Conservation (phyloP, 1,140 invertebrate genomes). For the Spodoptera litura region DNA sequence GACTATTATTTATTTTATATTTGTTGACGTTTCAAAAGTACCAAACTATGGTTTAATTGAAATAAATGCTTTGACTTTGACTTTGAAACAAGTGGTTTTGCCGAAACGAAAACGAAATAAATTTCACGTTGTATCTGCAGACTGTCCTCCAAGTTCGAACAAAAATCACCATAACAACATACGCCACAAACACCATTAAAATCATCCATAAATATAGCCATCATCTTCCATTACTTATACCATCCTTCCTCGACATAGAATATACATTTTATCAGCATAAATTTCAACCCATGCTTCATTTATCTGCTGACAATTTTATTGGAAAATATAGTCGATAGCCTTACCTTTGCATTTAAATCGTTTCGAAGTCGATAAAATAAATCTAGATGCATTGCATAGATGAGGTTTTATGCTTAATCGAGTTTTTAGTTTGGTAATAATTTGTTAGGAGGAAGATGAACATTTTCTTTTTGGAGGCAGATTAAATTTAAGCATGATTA, state of each 20-base stretch:
- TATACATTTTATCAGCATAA: conserved; percentile 40
- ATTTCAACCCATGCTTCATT: conserved; percentile 26
- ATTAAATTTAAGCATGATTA: too few relatives aligned
- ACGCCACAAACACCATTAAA: neutral
- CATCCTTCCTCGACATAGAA: neutral
- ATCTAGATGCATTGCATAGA: conserved; percentile 1
- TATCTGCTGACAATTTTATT: conserved; percentile 65
- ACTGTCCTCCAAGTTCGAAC: neutral
- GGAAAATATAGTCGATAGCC: conserved; percentile 65
- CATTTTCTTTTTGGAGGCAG: too few relatives aligned
- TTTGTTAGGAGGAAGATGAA: too few relatives aligned
- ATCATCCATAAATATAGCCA: neutral
- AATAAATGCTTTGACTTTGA: too few relatives aligned
- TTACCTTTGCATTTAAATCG: conserved; percentile 76
- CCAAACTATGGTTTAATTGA: too few relatives aligned
- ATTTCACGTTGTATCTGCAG: too few relatives aligned
- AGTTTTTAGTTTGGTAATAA: too few relatives aligned
- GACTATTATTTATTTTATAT: too few relatives aligned
- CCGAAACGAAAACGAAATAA: too few relatives aligned
- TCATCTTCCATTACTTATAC: conserved; percentile 1
- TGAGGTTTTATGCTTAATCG: neutral
- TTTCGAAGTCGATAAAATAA: conserved; percentile 51
- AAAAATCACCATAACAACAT: neutral
- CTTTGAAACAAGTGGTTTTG: too few relatives aligned
- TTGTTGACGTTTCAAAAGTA: too few relatives aligned